Base-by-base conservation (phyloP, 23 tunicate genomes). In the Clavelina lepadiformis region DNA sequence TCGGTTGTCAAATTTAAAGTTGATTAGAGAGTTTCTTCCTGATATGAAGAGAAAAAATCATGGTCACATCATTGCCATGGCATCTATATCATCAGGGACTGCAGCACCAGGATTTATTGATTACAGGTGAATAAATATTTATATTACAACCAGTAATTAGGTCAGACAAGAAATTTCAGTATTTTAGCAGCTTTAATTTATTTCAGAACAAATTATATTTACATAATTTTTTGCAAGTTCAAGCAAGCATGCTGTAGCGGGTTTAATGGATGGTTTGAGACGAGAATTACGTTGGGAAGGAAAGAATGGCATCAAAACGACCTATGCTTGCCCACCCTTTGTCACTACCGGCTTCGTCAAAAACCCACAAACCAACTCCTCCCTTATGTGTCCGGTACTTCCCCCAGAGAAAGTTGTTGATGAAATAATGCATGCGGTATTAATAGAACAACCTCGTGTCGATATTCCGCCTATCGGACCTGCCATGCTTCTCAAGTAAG, bases 1-100 rank as follows among this genome's bases (percentile, higher is more conserved):
- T n/a, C n/a, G n/a, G n/a, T 11, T 41, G 23, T n/a, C 15, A 29
- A 8, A 7, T 63, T 46, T 46, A 3, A 15, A 83, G 91, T 36
- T 75, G 20, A 74, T 83, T 37, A 68, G 74, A 2, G 82, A 83
- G 35, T 83, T 83, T 67, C 60, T 83, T 13, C 91, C 91, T n/a
- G 46, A 61, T 5, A 83, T 83, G 91, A 75, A 83, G 65, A 58
- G 37, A 36, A 83, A 75, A 25, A 83, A 83, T 67, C 82, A 83
- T 36, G 91, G 91, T 15, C 91, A 83, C 31, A 83, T 83, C 28
- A 38, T 83, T 5, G 71, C 82, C 18, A 34, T 83, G 65, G 76
- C 77, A 37, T 83, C 91, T 18, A 50, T 50, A 21, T 61, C 62
- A 23, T 76, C 74, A 2, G 66, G 45, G 24, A 34, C 45, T 25